Evolutionary conservation across 2,113 vertebrate species (phyloP), one percentile per base, ranked within the genome.

Genomic region (Chamaetylas fuelleborni): DNA sequence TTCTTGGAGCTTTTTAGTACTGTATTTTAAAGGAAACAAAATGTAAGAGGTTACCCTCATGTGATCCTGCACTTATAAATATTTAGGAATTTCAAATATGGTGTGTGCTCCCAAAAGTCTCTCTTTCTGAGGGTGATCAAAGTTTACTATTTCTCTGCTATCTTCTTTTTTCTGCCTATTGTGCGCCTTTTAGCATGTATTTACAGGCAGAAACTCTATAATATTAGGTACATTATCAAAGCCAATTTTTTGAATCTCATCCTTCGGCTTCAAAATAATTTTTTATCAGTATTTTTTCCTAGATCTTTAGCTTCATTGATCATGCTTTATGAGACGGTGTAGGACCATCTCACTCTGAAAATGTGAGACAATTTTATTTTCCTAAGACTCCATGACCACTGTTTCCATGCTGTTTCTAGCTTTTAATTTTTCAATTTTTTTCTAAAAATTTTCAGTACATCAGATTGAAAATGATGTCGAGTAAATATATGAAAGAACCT

Each of bases 81-180:
- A 28, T 60, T 73, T 16, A 72, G 4, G 26, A 40, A 29, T 24
- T 82, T 86, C 43, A 83, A 56, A 42, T 47, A 56, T 14, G 7
- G 17, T 24, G 16, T 22, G 11, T 2, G 36, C 1, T n/a, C 2
- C 0, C 14, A 73, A 91, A 50, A 1, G 3, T 6, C 14, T 69
- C 29, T 11, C 4, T 60, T 83, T 86, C 43, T 61, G 17, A 69
- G 29, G 64, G 10, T 38, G 33, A 65, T 83, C 1, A 36, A 23
- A 77, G 48, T 28, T 24, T 73, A 8, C 11, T 45, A 17, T 51
- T 84, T 69, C 26, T 54, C 45, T n/a, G 4, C 8, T 36, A 18
- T 48, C 50, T 51, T 51, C 8, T 51, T 54, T 24, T 70, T 70
- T 73, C 11, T 26, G 28, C 6, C 4, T 19, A 9, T 14, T 84